Percentiles rank a stretch among this genome's conserved stretches.
Conservation (phyloP, 2,113 vertebrate species). For the Eupsittula cactorum region DNA sequence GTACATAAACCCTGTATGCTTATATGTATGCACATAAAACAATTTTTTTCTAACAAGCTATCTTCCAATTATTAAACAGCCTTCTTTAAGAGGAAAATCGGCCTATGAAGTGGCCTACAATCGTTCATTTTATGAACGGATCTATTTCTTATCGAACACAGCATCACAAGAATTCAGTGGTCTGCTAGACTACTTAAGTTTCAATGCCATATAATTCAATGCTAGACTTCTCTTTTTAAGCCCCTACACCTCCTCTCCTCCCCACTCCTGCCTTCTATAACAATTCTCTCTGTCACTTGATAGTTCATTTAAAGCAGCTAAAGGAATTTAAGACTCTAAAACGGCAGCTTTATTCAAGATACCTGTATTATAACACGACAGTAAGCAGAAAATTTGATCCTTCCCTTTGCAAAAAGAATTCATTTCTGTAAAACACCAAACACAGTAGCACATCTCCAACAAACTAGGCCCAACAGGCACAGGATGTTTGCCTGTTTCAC, state of each 20-base stretch:
- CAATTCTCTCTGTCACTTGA: background rate
- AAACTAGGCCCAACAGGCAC: background rate
- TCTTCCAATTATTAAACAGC: background rate
- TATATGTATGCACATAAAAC: background rate
- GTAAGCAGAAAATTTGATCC: background rate
- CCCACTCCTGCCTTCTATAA: background rate
- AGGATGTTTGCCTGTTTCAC: background rate
- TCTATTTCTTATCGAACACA: background rate
- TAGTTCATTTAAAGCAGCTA: background rate
- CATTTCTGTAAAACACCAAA: background rate
- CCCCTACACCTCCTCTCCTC: background rate
- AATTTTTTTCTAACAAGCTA: background rate
- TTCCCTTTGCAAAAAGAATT: background rate
- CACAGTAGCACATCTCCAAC: background rate
- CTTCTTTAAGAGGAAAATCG: background rate
- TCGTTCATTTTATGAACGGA: background rate
- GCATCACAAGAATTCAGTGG: background rate
- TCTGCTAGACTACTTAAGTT: background rate
- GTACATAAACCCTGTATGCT: background rate
- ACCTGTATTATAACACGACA: background rate
- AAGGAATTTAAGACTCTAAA: background rate
- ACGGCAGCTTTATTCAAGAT: background rate
- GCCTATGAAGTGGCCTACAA: background rate
- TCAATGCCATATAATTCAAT: background rate
- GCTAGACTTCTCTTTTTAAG: background rate